phyloP scores from a whole-genome alignment of 2,797 vertebrate species.

The Cottoperca gobio region DNA sequence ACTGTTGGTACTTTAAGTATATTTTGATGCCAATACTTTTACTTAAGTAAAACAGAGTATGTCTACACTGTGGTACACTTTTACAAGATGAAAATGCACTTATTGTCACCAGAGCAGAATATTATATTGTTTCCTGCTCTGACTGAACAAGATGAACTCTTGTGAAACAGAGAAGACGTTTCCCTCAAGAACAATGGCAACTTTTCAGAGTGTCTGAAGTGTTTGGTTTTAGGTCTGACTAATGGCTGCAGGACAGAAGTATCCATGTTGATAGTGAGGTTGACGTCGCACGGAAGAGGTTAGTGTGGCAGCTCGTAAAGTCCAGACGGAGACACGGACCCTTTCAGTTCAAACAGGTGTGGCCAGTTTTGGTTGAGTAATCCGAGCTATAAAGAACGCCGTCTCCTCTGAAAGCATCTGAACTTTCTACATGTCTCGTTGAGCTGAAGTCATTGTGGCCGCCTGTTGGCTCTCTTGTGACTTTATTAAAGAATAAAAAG shows the following conservation, averaged over 20 bases:
- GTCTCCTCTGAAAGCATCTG: slow-evolving; percentile 25
- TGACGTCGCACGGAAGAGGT: background rate
- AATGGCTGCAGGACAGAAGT: slow-evolving; percentile 8
- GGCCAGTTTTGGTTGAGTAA: slow-evolving; percentile 61
- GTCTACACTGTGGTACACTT: too few species aligned
- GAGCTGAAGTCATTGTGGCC: background rate
- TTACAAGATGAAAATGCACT: background rate
- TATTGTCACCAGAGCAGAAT: background rate
- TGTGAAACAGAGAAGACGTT: background rate
- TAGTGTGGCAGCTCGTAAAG: background rate
- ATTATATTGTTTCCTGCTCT: background rate
- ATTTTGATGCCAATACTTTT: too few species aligned
- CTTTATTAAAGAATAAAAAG: background rate
- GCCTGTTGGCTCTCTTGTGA: background rate
- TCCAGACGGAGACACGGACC: slow-evolving; percentile 10
- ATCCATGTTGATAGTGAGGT: slow-evolving; percentile 3
- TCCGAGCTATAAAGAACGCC: slow-evolving; percentile 37
- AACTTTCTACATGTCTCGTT: background rate
- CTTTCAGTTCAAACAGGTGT: slow-evolving; percentile 47
- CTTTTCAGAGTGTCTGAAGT: background rate
- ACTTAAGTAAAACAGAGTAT: too few species aligned
- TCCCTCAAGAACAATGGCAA: slow-evolving; percentile 10
- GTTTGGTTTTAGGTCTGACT: slow-evolving; percentile 31
- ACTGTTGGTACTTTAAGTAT: too few species aligned
- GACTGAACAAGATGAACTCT: background rate